Conservation (phyloP, 2,113 vertebrate genomes). For the Pseudorhombus dupliciocellatus region DNA sequence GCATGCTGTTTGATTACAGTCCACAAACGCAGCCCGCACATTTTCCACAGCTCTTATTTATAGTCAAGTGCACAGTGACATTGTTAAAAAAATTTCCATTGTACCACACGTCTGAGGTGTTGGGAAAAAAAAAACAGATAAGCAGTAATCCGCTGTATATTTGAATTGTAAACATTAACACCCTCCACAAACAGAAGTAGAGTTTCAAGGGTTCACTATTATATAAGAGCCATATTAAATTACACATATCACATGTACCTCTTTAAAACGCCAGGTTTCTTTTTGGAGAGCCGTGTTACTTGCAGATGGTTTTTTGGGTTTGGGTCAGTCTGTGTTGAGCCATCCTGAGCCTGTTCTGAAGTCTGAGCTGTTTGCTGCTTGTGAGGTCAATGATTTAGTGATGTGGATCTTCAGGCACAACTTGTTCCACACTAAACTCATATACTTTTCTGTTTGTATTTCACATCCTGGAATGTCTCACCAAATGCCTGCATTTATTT, state of each 20-base stretch:
- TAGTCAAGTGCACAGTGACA: constrained; percentile 53
- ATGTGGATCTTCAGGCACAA: neutral
- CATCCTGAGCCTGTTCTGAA: neutral
- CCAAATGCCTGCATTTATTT: neutral
- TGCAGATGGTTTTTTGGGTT: neutral
- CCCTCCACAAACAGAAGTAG: neutral
- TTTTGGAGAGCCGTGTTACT: neutral
- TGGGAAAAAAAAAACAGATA: neutral
- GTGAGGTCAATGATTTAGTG: neutral
- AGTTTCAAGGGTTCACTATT: constrained; percentile 5
- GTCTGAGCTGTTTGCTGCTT: neutral
- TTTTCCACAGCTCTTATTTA: constrained; percentile 63
- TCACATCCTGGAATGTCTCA: neutral
- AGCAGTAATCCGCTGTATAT: neutral
- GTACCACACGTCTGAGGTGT: constrained; percentile 22
- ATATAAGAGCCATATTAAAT: neutral
- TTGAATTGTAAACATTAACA: neutral
- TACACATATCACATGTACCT: neutral
- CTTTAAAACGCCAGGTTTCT: neutral
- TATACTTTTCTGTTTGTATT: neutral
- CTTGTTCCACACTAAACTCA: neutral
- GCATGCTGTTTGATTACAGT: constrained; percentile 8
- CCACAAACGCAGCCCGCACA: constrained; percentile 1
- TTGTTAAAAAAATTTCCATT: constrained; percentile 56
- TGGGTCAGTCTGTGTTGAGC: neutral